Evolutionary conservation across 1,140 invertebrate genomes (phyloP), one percentile per base, ranked within the genome.

Genomic region (Euura lappo): DNA sequence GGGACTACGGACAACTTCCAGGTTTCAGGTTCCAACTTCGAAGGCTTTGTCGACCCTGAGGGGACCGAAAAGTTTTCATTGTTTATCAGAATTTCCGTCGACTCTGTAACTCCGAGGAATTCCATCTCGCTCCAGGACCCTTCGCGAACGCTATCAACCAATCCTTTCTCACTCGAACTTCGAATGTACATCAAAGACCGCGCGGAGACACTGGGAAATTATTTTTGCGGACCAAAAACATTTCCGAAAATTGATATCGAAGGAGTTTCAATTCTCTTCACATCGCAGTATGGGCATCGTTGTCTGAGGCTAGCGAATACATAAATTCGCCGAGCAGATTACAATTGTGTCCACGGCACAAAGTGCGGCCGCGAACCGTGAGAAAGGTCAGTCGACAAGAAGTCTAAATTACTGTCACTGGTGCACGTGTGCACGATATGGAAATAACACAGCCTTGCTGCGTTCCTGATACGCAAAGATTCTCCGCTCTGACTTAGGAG

Each of bases 1-100:
- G 11, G 66, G 51, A 60, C 2, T 60, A 8, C 7, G 10, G 13
- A 11, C 44, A 68, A 68, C 28, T 44, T 68, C 66, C 66, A 28
- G 7, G 66, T 10, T 42, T 8, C 8, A 28, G 8, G 44, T 68
- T 68, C 66, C 66, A 68, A 68, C 11, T 11, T 42, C 42, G 11
- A 13, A 28, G 1, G 28, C 28, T 28, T 28, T 28, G 28, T 28
- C 8, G 66, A 68, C 66, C 66, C 66, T 42, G 66, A 68, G 66
- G 66, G 66, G 44, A 68, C 66, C 66, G 44, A 7, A 28, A 68
- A 68, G 66, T 68, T 68, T 68, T 68, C 66, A 68, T 68, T 68
- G 66, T 44, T 68, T 68, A 68, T 68, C 66, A 68, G 66, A 28
- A 42, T 44, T 44, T 8, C 13, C 28, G 11, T 28, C 44, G 28